Percentiles rank a stretch among this genome's conserved stretches.
Conservation (phyloP, 1,140 invertebrate species). For the Lethocerus indicus region DNA sequence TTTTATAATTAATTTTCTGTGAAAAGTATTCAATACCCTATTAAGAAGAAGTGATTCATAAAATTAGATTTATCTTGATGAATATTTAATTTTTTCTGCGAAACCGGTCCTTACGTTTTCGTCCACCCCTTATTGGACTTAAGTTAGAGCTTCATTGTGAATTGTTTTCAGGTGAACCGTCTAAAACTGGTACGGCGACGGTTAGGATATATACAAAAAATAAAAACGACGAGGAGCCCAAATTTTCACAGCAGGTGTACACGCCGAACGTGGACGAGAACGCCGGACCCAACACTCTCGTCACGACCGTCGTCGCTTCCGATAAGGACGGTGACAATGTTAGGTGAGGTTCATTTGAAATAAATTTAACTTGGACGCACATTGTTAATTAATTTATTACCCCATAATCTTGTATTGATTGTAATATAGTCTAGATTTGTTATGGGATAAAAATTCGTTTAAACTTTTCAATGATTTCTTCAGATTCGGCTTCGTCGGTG, state of each 20-base stretch:
- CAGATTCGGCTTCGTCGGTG: conserved; percentile 81
- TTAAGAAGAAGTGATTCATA: no score
- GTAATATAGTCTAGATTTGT: background rate
- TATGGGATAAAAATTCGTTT: background rate
- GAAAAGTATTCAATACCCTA: no score
- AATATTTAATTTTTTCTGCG: no score
- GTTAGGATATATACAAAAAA: conserved; percentile 90
- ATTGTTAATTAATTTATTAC: no score
- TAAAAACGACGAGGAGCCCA: conserved; percentile 91
- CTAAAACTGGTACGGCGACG: conserved; percentile 79
- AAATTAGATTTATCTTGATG: no score
- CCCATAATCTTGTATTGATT: background rate
- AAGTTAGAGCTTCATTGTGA: no score
- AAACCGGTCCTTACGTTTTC: no score
- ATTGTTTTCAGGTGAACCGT: conserved; percentile 49
- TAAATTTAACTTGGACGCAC: background rate
- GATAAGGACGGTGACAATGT: conserved; percentile 94
- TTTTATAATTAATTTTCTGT: no score
- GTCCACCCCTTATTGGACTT: no score
- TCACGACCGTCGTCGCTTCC: conserved; percentile 85
- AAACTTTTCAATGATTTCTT: background rate
- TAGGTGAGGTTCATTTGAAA: conserved; percentile 13
- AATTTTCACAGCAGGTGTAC: conserved; percentile 91
- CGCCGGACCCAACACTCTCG: conserved; percentile 80
- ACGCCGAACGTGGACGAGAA: conserved; percentile 93